Base-by-base conservation (phyloP, 2,113 vertebrate genomes). In the Cairina moschata region DNA sequence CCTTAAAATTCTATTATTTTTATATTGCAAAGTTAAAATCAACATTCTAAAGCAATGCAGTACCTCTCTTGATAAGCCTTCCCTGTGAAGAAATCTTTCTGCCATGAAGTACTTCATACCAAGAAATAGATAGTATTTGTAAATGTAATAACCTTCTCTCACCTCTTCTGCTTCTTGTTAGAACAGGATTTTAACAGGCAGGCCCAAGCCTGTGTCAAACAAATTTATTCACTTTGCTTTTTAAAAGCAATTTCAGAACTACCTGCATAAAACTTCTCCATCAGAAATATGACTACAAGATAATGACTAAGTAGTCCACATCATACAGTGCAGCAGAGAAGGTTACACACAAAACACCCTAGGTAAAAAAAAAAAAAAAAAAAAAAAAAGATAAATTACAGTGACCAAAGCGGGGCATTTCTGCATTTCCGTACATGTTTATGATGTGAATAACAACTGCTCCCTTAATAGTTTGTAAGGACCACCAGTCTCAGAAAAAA, bases 91-190 rank as follows among this genome's bases (percentile, higher is more conserved):
- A 83, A 17, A 55, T 69, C 54, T n/a, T 50, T 66, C 31, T 11
- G 23, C 23, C 32, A 62, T 17, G 11, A 84, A 85, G 28, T 20
- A 40, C 25, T 77, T 46, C 6, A 29, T 8, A 17, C 40, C 48
- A 58, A 2, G 0, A 90, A 93, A 87, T 21, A 89, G 9, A 9
- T 17, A 7, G 6, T 44, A 29, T n/a, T 69, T 69, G 32, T 15
- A 40, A 0, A 0, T 40, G 23, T n/a, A 44, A 1, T 32, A 32
- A 21, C 36, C 29, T 29, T 60, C 25, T 38, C 48, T 32, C 58
- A 55, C 13, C 11, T 74, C 8, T 82, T 59, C 66, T 44, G 13
- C 38, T 63, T 36, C 11, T 13, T 46, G 16, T 20, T n/a, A 59
- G 38, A 88, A 15, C 9, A 83, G 40, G 18, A 52, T 71, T 77